Evolutionary conservation across 2,888 invertebrate genomes (phyloP).

Genomic region (Danaus chrysippus): DNA sequence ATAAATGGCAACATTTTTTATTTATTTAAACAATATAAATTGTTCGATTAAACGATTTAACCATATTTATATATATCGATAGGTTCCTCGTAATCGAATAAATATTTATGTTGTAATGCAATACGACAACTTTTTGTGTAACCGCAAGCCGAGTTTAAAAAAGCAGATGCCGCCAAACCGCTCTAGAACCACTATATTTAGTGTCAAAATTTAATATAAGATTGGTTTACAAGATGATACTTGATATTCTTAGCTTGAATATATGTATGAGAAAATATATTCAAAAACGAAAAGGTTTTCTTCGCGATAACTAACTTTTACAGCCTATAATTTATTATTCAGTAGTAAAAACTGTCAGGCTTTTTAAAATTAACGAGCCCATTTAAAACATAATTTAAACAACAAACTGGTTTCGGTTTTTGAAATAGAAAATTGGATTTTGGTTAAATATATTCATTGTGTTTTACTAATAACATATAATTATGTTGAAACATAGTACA

Average conservation of each 20-base stretch:
- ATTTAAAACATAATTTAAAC: constrained; percentile 6
- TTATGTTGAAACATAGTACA: too few relatives aligned
- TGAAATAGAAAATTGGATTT: constrained; percentile 7
- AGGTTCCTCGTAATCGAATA: constrained; percentile 42
- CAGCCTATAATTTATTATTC: constrained; percentile 3
- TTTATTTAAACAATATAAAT: constrained; percentile 18
- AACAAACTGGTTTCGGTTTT: neutral
- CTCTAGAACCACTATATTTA: constrained; percentile 18
- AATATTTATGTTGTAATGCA: constrained; percentile 64
- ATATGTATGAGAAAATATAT: neutral
- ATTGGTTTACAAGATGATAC: neutral
- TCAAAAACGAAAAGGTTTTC: neutral
- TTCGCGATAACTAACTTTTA: neutral
- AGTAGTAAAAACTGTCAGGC: constrained; percentile 7
- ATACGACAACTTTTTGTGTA: constrained; percentile 55
- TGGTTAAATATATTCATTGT: neutral
- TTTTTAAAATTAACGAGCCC: constrained; percentile 6
- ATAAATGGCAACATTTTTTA: neutral
- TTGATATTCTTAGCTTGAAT: neutral
- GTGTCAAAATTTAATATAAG: constrained; percentile 13
- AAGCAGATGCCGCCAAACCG: constrained; percentile 9
- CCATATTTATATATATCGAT: constrained; percentile 24
- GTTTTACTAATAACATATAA: neutral
- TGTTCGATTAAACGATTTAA: constrained; percentile 21
- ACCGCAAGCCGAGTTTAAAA: constrained; percentile 43